A percentile compares a stretch with the other conserved stretches of the same genome.
Conservation (phyloP, 2,888 invertebrate genomes). For the Cheilosia impressa region DNA sequence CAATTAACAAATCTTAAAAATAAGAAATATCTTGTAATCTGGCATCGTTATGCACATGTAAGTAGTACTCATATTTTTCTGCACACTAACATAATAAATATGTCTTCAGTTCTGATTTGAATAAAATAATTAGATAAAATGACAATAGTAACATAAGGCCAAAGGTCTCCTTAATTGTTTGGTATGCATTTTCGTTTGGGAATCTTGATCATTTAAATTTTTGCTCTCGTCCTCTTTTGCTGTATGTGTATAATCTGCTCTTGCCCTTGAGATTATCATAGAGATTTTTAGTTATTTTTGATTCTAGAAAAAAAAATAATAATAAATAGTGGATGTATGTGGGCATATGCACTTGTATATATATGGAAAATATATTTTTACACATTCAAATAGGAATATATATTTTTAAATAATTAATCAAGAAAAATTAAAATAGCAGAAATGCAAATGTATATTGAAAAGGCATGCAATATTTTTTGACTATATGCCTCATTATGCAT, state of each 20-base stretch:
- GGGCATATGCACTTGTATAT: neutral
- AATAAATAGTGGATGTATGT: neutral
- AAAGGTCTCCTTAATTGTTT: conserved; percentile 2
- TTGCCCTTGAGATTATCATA: conserved; percentile 50
- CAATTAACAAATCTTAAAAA: neutral
- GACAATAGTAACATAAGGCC: conserved; percentile 21
- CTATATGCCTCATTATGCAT: conserved; percentile 29
- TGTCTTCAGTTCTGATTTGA: neutral
- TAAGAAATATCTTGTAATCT: neutral
- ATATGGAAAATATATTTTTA: neutral
- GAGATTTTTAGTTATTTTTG: conserved; percentile 48
- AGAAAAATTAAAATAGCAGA: conserved; percentile 12
- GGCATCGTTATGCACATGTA: too few relatives aligned
- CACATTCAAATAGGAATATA: conserved; percentile 23
- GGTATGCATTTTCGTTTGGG: neutral
- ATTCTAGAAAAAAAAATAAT: conserved; percentile 6
- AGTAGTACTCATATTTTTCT: too few relatives aligned
- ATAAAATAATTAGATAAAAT: neutral
- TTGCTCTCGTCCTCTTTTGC: neutral
- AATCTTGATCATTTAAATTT: conserved; percentile 24
- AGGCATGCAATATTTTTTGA: conserved; percentile 37
- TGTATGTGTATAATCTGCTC: conserved; percentile 12
- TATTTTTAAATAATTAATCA: conserved; percentile 51
- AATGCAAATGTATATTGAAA: conserved; percentile 14
- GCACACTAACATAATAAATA: neutral